Evolutionary conservation across 2,113 vertebrate genomes (phyloP), one percentile per base, ranked within the genome.

Genomic region (Entelurus aequoreus): DNA sequence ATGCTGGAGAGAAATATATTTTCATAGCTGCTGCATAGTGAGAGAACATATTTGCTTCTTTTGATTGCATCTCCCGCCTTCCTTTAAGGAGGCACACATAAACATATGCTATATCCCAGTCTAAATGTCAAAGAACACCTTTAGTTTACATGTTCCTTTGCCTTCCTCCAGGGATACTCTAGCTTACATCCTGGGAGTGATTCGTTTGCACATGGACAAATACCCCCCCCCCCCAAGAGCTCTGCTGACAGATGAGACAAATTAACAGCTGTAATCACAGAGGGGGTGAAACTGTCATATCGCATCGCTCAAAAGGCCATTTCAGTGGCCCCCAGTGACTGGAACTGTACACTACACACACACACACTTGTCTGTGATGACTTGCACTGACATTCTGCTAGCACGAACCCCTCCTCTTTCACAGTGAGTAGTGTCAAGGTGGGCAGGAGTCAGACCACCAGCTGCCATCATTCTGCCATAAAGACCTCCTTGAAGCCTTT

Each of bases 181-280:
- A 5, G 75, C 78, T 69, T 78, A 57, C 52, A 21, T 65, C 66
- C 48, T 52, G 44, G 4, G 68, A 75, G 63, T 56, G 63, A 78
- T 60, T 79, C 63, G 62, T 71, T 40, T 69, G 70, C 13, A 72
- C 71, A 57, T 60, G 71, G 72, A 76, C 74, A 80, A 74, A 79
- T 77, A 74, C n/a, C n/a, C 19, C 19, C 21, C n/a, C 66, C 66
- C 54, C 73, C 76, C 65, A 14, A 35, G 61, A 77, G 78, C 75
- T 74, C 68, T 62, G 35, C 72, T 81, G 82, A 81, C 75, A 78
- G 82, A 84, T 36, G 69, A 77, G 79, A 87, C 64, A 64, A 85
- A 83, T 87, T 78, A 85, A 74, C 68, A 76, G 77, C 72, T 80
- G 69, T 79, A 84, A 84, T 77, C 76, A 72, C 81, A 71, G 68